Conservation (phyloP, 2,113 vertebrate genomes). For the Bos taurus region ARS-UCD2.0 NC_037338.1:39712501-39713000, state of each 20-base stretch:
- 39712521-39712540: not conserved
- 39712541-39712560: not conserved
- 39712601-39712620: not conserved
- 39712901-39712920: not conserved
- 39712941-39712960: not conserved
- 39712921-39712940: not conserved
- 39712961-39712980: constrained; percentile 18
- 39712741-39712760: not conserved
- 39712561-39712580: not conserved
- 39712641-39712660: not conserved
- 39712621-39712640: not conserved
- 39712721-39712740: not conserved
- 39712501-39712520: not conserved
- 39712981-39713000: not conserved
- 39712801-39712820: not conserved
- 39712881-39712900: not conserved
- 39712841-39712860: not conserved
- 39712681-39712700: not conserved
- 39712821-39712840: not conserved
- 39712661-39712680: not conserved
- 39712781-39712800: not conserved
- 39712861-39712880: not conserved
- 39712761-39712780: not conserved
- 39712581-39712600: not conserved
- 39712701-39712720: not conserved